Conservation (phyloP, 2,888 invertebrate genomes). For the Noctua comes region DNA sequence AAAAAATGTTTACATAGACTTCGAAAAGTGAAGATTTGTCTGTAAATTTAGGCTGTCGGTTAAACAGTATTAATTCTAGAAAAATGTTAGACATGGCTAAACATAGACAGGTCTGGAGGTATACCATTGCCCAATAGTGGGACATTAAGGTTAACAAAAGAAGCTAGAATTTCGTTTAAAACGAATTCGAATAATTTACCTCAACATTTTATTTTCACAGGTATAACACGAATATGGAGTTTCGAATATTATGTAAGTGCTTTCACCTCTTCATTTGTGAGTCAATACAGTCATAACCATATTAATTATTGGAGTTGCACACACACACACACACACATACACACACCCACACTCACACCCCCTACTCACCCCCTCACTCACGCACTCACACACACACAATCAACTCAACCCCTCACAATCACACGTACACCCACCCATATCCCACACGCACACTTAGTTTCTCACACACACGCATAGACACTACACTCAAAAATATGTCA, state of each 20-base stretch:
- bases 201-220: slow-evolving; percentile 32
- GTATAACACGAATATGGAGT: slow-evolving; percentile 45
- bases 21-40: no score
- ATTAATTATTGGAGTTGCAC: no score
- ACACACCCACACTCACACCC: no score
- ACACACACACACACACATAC: no score
- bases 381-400: no score
- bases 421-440: no score
- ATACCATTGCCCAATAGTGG: not conserved
- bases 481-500: no score
- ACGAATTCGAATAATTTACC: not conserved
- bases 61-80: not conserved
- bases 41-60: not conserved
- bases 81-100: not conserved
- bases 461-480: no score
- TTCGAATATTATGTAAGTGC: slow-evolving; percentile 53
- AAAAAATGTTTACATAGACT: no score
- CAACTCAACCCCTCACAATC: no score
- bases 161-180: not conserved
- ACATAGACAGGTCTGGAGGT: not conserved
- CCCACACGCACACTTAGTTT: no score
- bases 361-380: no score
- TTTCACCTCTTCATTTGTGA: not conserved
- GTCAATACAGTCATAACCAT: not conserved
- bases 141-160: not conserved